Percentiles rank a stretch among this genome's conserved stretches.
phyloP scores from a whole-genome alignment of 1,140 invertebrate species.

The Leptinotarsa texana region DNA sequence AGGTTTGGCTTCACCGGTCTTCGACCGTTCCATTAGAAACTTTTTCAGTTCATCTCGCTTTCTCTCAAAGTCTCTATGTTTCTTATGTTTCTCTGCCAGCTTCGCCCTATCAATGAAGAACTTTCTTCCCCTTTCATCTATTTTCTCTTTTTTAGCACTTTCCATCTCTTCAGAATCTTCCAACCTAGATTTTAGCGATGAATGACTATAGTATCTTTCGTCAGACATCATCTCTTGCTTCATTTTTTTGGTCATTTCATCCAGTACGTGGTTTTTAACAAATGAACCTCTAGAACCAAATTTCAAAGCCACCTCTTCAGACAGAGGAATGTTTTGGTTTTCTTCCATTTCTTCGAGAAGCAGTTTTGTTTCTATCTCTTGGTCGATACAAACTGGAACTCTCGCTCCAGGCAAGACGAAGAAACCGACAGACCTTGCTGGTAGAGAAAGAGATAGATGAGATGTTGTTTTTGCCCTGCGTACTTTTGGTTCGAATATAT shows the following conservation, averaged over 20 bases:
- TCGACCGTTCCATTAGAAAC: slow-evolving; percentile 15
- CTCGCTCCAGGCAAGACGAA: slow-evolving; percentile 50
- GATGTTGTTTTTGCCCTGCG: slow-evolving; percentile 42
- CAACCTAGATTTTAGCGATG: neutral
- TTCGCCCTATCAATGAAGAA: slow-evolving; percentile 23
- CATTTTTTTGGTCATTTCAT: slow-evolving; percentile 10
- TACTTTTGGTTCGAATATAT: slow-evolving; percentile 44
- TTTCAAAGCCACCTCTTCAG: slow-evolving; percentile 33
- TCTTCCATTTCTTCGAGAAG: slow-evolving; percentile 46
- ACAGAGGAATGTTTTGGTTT: slow-evolving; percentile 41
- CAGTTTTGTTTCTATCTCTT: slow-evolving; percentile 43
- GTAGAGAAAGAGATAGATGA: slow-evolving; percentile 41
- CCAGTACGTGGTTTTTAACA: slow-evolving; percentile 2
- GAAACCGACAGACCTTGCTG: slow-evolving; percentile 47
- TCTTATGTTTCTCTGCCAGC: slow-evolving; percentile 26
- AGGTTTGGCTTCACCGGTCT: neutral
- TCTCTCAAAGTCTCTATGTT: slow-evolving; percentile 28
- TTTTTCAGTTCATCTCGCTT: slow-evolving; percentile 22
- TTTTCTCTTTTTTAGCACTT: neutral
- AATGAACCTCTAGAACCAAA: slow-evolving; percentile 16
- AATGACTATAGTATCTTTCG: slow-evolving; percentile 21
- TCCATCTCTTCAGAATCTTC: neutral
- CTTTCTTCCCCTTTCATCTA: slow-evolving; percentile 27
- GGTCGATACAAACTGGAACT: slow-evolving; percentile 43
- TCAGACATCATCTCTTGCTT: slow-evolving; percentile 22